Conservation (phyloP, 2,113 vertebrate genomes). For the Neomonachus schauinslandi region DNA sequence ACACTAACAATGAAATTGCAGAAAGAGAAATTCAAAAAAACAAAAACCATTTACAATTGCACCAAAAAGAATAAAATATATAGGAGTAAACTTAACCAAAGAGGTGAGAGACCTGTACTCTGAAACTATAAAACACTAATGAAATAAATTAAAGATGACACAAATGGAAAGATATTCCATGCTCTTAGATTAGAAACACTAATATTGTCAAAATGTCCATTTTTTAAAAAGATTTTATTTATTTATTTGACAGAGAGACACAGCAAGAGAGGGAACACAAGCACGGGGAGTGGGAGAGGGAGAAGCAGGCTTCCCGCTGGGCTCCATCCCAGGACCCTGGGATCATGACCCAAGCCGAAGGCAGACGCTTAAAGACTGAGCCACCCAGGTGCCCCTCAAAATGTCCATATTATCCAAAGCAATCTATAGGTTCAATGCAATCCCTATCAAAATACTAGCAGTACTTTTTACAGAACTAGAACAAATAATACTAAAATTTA, state of each 20-base stretch:
- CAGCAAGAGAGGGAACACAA: too few relatives aligned
- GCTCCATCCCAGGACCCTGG: too few relatives aligned
- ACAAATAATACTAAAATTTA: neutral
- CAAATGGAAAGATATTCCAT: neutral
- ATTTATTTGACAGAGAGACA: too few relatives aligned
- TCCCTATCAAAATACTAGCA: neutral
- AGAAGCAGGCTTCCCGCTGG: too few relatives aligned
- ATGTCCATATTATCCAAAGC: neutral
- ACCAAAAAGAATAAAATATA: neutral
- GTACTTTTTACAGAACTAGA: neutral
- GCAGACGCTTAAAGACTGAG: too few relatives aligned
- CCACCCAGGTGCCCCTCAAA: neutral
- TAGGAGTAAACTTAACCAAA: neutral
- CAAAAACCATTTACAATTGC: neutral
- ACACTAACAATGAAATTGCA: neutral
- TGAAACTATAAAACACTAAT: neutral
- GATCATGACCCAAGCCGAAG: too few relatives aligned
- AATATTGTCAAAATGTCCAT: neutral
- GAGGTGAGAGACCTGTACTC: neutral
- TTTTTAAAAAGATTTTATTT: too few relatives aligned
- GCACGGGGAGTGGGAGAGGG: too few relatives aligned
- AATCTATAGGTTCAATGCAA: neutral
- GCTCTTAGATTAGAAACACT: neutral
- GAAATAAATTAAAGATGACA: neutral
- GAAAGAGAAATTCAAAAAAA: neutral